Conservation (phyloP, 2,113 vertebrate genomes). For the Aphyosemion australe region DNA sequence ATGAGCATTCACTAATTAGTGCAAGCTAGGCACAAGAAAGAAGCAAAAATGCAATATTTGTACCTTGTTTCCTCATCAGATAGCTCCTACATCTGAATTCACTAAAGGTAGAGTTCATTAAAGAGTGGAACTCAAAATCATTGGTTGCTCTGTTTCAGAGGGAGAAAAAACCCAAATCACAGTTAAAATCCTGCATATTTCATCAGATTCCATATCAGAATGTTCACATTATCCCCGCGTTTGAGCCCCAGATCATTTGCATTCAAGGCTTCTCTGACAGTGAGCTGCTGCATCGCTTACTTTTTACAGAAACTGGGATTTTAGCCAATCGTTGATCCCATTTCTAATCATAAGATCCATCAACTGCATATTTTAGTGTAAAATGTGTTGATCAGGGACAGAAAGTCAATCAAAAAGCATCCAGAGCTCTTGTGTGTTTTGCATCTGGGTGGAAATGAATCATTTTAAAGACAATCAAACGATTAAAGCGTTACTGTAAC, state of each 20-base stretch:
- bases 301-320: constrained; percentile 2
- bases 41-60: background rate
- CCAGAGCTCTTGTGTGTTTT: background rate
- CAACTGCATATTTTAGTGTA: background rate
- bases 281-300: background rate
- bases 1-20: background rate
- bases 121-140: background rate
- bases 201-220: background rate
- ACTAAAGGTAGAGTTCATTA: background rate
- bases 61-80: background rate
- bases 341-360: background rate
- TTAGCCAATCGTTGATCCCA: background rate
- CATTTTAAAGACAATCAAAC: background rate
- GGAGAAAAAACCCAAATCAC: background rate
- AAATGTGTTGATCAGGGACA: too few species aligned
- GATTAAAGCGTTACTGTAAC: background rate
- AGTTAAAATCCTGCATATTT: too few species aligned
- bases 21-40: background rate
- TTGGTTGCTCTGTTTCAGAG: too few species aligned
- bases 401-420: constrained; percentile 6
- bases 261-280: constrained; percentile 9
- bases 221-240: background rate
- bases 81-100: too few species aligned
- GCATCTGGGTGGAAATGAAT: background rate
- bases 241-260: background rate